These are phyloP conservation scores for Orthonychiurus folsomi DNA, from an alignment of 2,888 invertebrate genomes.

Conservation along the genomic window DNA sequence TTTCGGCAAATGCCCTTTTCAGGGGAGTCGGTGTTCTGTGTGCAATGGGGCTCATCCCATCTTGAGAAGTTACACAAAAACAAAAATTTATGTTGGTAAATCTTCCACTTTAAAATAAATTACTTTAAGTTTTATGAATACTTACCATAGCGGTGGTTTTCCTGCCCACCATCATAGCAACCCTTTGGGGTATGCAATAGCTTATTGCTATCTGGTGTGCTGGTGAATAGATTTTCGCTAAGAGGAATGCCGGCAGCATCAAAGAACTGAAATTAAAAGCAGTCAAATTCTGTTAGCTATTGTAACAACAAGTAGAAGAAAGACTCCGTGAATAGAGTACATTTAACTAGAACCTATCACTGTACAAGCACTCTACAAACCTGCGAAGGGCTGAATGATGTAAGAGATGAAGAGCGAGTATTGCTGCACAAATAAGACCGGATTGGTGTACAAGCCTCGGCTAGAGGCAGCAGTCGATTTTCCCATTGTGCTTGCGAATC, in stretches of 20 bases:
- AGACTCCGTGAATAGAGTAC: too few relatives aligned
- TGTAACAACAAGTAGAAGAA: background rate
- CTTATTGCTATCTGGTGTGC: background rate
- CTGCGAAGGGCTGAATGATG: slow-evolving; percentile 9
- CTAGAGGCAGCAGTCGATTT: background rate
- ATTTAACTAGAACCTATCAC: background rate
- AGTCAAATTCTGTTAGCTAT: background rate
- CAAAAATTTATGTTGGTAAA: background rate
- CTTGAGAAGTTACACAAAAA: too few relatives aligned
- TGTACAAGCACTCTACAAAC: background rate
- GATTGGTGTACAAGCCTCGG: background rate
- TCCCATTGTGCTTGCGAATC: too few relatives aligned
- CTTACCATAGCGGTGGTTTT: background rate
- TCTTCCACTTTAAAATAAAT: background rate
- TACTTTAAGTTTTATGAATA: too few relatives aligned
- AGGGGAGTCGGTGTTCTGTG: slow-evolving; percentile 78
- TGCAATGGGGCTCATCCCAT: background rate
- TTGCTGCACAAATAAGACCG: background rate
- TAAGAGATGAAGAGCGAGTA: background rate
- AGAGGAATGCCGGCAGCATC: background rate
- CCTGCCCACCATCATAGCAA: background rate
- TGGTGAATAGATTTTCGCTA: background rate
- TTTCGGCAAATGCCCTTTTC: slow-evolving; percentile 79
- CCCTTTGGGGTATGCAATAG: background rate
- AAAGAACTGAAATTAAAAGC: slow-evolving; percentile 3